These are phyloP conservation scores for Morelia viridis DNA, from an alignment of 2,797 vertebrate species.

Conservation along the genomic window DNA sequence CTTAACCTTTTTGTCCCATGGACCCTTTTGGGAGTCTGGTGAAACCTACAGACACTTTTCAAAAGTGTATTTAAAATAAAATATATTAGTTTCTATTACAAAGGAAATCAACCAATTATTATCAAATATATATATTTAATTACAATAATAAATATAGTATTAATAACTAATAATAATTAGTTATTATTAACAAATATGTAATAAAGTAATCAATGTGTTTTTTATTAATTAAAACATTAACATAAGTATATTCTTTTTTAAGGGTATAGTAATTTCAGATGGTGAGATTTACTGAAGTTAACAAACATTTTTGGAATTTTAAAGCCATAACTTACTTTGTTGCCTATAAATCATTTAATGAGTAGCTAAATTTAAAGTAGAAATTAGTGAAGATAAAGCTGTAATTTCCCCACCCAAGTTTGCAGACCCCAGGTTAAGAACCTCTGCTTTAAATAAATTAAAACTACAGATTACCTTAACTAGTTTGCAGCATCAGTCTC, in stretches of 20 bases:
- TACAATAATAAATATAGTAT: no score
- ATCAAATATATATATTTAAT: not conserved
- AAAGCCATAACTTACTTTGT: not conserved
- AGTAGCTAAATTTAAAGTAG: not conserved
- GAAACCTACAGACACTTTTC: not conserved
- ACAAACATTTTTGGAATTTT: not conserved
- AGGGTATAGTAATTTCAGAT: not conserved
- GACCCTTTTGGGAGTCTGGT: not conserved
- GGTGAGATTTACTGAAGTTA: not conserved
- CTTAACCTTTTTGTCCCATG: not conserved
- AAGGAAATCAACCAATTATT: not conserved
- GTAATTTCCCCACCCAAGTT: not conserved
- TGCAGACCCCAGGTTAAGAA: not conserved
- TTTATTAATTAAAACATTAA: not conserved
- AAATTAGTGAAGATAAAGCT: not conserved
- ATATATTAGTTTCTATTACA: not conserved
- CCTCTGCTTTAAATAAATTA: not conserved
- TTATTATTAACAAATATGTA: not conserved
- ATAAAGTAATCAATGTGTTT: not conserved
- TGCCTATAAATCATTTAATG: not conserved
- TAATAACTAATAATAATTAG: no score
- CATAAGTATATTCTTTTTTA: not conserved
- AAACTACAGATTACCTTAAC: not conserved
- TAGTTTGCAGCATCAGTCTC: not conserved
- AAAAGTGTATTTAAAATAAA: not conserved